Evolutionary conservation across 2,797 vertebrate genomes (phyloP).

Genomic region (Mastacembelus armatus): DNA sequence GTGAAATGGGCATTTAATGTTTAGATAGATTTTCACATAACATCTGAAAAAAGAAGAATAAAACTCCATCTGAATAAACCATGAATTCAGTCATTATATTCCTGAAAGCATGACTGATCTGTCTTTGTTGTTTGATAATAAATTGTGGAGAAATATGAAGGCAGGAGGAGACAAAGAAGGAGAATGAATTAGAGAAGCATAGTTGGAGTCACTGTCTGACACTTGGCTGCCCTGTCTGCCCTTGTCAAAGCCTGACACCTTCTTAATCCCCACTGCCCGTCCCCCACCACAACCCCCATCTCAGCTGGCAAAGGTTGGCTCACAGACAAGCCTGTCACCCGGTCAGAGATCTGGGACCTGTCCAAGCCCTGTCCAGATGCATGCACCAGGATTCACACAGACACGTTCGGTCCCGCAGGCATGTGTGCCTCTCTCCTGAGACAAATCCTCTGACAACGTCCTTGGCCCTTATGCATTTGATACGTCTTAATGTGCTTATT

Average conservation of each 20-base stretch:
- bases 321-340: slow-evolving; percentile 67
- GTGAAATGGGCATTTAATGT: slow-evolving; percentile 14
- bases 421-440: slow-evolving; percentile 24
- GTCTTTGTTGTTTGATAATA: slow-evolving; percentile 36
- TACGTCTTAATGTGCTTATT: slow-evolving; percentile 11
- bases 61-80: slow-evolving; percentile 10
- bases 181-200: slow-evolving; percentile 13
- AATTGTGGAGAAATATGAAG: slow-evolving; percentile 20
- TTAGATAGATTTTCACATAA: slow-evolving; percentile 8
- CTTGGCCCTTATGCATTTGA: slow-evolving; percentile 6
- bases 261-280: slow-evolving; percentile 52
- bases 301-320: slow-evolving; percentile 67
- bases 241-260: slow-evolving; percentile 72
- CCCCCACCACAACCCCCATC: slow-evolving; percentile 40
- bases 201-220: slow-evolving; percentile 53
- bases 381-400: slow-evolving; percentile 48
- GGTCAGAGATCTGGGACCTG: slow-evolving; percentile 62
- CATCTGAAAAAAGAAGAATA: slow-evolving; percentile 3
- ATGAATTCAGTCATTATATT: slow-evolving; percentile 12
- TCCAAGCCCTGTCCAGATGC: slow-evolving; percentile 77
- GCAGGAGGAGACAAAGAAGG: slow-evolving; percentile 27
- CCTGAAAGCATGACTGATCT: slow-evolving; percentile 11
- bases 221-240: slow-evolving; percentile 72
- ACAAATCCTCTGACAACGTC: slow-evolving; percentile 27
- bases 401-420: slow-evolving; percentile 36